Percentiles rank a stretch among this genome's conserved stretches.
Evolutionary conservation across 2,797 vertebrate genomes (phyloP).

Genomic region (Gallinago stenura): DNA sequence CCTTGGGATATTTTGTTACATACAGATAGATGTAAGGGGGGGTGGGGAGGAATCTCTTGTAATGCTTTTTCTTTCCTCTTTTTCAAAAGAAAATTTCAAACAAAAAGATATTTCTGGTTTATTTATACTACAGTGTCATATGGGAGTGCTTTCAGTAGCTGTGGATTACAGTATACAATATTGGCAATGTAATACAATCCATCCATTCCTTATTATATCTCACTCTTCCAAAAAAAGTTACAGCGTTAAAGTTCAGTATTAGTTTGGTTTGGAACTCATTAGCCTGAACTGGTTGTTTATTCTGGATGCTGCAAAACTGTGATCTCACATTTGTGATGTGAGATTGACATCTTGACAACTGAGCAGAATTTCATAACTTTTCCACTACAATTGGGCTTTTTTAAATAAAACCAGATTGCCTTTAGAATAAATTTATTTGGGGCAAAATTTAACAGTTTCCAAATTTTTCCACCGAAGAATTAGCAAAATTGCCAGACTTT

Average conservation of each 20-base stretch:
- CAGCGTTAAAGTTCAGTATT: not conserved
- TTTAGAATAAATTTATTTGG: not conserved
- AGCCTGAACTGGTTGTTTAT: constrained; percentile 15
- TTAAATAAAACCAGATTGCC: constrained; percentile 3
- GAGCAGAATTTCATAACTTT: constrained; percentile 3
- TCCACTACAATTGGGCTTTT: not conserved
- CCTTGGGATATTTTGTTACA: not conserved
- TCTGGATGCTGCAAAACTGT: constrained; percentile 32
- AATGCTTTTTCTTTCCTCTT: not conserved
- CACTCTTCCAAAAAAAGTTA: not conserved
- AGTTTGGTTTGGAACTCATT: constrained; percentile 34
- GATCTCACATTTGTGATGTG: constrained; percentile 51
- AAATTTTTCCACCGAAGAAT: not conserved
- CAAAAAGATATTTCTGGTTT: not conserved
- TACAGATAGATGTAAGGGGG: not conserved
- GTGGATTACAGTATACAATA: not conserved
- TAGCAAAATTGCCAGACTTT: not conserved
- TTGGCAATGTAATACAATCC: not conserved
- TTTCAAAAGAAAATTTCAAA: not conserved
- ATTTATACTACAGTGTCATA: not conserved
- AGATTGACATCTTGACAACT: constrained; percentile 21
- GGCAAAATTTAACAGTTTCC: not conserved
- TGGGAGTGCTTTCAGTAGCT: constrained; percentile 14
- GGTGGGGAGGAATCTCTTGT: not conserved
- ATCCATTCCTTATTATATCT: not conserved